Percentiles rank a stretch among this genome's conserved stretches.
Conservation (phyloP, 2,113 vertebrate genomes). For the Sinosuthora webbiana region DNA sequence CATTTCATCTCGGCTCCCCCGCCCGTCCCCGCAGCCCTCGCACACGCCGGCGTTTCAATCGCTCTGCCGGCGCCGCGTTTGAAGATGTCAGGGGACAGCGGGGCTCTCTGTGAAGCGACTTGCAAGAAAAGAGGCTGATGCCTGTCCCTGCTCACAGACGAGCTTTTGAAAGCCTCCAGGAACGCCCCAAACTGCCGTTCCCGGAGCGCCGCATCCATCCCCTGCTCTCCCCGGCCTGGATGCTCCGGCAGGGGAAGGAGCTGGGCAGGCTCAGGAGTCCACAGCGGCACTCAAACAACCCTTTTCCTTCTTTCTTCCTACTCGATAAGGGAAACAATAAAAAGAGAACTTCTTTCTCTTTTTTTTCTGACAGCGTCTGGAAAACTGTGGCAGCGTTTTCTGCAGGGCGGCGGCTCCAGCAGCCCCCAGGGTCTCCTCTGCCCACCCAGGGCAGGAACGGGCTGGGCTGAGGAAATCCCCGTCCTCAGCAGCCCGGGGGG, state of each 20-base stretch:
- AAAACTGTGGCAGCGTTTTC: background rate
- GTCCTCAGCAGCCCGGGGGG: accelerated
- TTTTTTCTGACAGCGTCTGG: accelerated
- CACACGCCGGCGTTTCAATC: background rate
- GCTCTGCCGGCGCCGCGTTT: background rate
- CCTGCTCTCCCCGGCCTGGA: background rate
- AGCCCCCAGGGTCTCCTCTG: background rate
- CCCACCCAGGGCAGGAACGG: background rate
- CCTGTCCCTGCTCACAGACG: background rate
- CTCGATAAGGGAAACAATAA: background rate
- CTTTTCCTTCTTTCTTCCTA: background rate
- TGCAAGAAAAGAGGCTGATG: background rate
- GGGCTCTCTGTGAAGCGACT: slow-evolving; percentile 26
- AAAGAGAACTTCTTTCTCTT: background rate
- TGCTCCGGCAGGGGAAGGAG: background rate
- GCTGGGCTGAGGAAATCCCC: background rate
- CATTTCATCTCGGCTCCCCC: background rate
- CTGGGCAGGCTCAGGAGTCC: background rate
- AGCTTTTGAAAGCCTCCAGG: slow-evolving; percentile 11
- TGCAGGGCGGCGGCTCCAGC: background rate
- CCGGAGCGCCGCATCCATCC: background rate
- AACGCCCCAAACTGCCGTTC: background rate
- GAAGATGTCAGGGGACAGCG: slow-evolving; percentile 19
- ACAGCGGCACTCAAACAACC: background rate
- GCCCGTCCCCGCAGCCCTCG: background rate